Percentiles rank a stretch among this genome's conserved stretches.
Conservation (phyloP, 2,888 invertebrate genomes). For the Micoletzkya japonica region DNA sequence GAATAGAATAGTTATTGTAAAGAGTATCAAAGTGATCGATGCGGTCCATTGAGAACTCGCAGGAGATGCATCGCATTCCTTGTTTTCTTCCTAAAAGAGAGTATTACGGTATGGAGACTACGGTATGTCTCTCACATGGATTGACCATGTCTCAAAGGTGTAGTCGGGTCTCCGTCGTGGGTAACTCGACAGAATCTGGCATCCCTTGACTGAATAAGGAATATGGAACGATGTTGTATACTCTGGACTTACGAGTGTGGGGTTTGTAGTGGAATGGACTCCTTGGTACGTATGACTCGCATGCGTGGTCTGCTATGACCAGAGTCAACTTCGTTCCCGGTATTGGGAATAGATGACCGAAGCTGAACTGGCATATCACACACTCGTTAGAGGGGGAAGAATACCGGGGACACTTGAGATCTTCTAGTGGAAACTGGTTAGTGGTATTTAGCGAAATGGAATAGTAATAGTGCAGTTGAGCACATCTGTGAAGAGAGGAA, state of each 20-base stretch:
- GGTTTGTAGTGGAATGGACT: constrained; percentile 33
- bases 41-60: too few relatives aligned
- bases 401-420: neutral
- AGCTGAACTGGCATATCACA: constrained; percentile 32
- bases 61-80: too few relatives aligned
- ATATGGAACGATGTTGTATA: neutral
- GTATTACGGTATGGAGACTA: too few relatives aligned
- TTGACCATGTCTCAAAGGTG: neutral
- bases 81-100: too few relatives aligned
- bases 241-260: constrained; percentile 33
- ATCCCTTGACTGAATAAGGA: constrained; percentile 13
- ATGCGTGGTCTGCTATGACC: constrained; percentile 38
- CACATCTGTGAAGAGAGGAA: constrained; percentile 32
- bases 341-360: constrained; percentile 39
- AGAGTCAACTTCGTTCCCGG: constrained; percentile 41
- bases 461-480: constrained; percentile 35
- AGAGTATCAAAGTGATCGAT: too few relatives aligned
- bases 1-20: too few relatives aligned
- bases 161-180: constrained; percentile 23
- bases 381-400: neutral
- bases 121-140: neutral
- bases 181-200: constrained; percentile 12
- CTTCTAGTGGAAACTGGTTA: constrained; percentile 35
- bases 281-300: constrained; percentile 35
- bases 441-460: constrained; percentile 37